Evolutionary conservation across 2,113 vertebrate genomes (phyloP), one percentile per base, ranked within the genome.

Genomic region (Daubentonia madagascariensis): DNA sequence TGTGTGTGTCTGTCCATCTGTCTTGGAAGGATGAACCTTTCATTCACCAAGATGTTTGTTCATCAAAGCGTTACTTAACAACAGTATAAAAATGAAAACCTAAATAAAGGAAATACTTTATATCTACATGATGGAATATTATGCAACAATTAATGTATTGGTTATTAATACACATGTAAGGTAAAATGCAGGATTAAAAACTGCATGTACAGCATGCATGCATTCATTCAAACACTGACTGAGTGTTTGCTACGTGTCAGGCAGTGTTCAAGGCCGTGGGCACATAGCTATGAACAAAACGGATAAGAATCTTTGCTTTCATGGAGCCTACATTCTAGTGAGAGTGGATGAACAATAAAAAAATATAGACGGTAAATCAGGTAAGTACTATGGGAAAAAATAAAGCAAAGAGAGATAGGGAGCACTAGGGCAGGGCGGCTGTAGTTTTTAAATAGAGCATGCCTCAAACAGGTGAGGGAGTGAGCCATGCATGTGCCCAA

Each of bases 1-100:
- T 72, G 23, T 25, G 28, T 78, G 23, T 68, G 28, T 37, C 22
- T 50, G 40, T 18, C 32, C 18, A 28, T 70, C 61, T 63, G 14
- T 67, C n/a, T 48, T 59, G 16, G 20, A 80, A 84, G 52, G 28
- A 17, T 89, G 57, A 87, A 78, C 4, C 14, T 48, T 95, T 54
- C 23, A 63, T 22, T 50, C n/a, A 92, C 20, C 63, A 95, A 76
- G 32, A 96, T 32, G 52, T 81, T 79, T 32, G 52, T 81, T 79
- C 68, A 92, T 43, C 76, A 93, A 30, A 91, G 32, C 13, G 63
- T 94, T 96, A 90, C 54, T 91, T 91, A 43, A 43, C 7, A 80
- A 80, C 2, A 61, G 52, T 50, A 57, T 54, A 70, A 93, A 84
- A 88, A 54, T 48, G 68, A 96, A 40, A 88, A 9, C 16, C 25